Percentiles rank a stretch among this genome's conserved stretches.
phyloP scores from a whole-genome alignment of 2,113 vertebrate genomes.

The Enhydra lutris region DNA sequence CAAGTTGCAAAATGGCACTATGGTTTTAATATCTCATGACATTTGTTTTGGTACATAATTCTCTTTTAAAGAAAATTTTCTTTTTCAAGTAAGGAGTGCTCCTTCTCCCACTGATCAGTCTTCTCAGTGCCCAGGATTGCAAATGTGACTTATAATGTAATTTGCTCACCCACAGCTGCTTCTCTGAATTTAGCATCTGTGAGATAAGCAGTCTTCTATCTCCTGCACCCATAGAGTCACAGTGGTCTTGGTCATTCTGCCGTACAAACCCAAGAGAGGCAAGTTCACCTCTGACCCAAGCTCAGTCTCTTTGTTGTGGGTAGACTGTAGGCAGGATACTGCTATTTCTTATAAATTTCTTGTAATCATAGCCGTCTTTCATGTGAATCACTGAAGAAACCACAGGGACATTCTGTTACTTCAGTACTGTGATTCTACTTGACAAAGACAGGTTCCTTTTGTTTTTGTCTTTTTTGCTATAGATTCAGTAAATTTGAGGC shows the following conservation, averaged over 20 bases:
- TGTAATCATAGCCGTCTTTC: not conserved
- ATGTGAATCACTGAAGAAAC: not conserved
- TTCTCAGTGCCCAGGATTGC: not conserved
- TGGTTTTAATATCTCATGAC: not conserved
- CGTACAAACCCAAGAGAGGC: not conserved
- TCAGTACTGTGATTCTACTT: slow-evolving; percentile 26
- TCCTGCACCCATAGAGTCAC: fast-evolving
- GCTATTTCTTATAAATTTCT: slow-evolving; percentile 13
- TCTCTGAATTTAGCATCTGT: not conserved
- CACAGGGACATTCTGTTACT: not conserved
- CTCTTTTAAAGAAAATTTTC: not conserved
- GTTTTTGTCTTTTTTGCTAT: slow-evolving; percentile 8
- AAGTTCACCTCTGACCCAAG: not conserved
- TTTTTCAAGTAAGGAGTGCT: not conserved
- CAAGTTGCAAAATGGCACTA: not conserved
- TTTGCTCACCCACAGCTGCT: not conserved
- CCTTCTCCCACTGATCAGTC: not conserved
- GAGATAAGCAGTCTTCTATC: not conserved
- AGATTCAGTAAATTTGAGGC: slow-evolving; percentile 31
- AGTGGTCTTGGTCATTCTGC: not conserved
- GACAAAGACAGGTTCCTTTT: not conserved
- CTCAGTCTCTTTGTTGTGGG: not conserved
- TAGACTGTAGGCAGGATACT: not conserved
- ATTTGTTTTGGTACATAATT: not conserved
- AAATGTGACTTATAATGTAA: not conserved